phyloP scores from a whole-genome alignment of 2,113 vertebrate species.

The Oxyura jamaicensis region DNA sequence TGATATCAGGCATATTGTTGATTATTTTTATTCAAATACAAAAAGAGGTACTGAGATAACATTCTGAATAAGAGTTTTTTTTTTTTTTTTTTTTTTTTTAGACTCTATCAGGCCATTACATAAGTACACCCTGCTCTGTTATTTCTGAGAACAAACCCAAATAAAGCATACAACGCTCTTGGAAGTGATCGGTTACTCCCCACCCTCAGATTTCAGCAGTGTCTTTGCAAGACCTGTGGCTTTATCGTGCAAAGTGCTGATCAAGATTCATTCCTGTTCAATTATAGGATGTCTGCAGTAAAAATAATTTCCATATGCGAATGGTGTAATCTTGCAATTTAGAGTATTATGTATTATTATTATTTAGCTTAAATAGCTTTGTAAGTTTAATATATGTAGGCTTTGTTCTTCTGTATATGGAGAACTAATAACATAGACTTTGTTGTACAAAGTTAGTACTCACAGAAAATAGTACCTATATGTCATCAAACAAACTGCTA shows the following conservation, averaged over 20 bases:
- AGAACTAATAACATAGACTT: neutral
- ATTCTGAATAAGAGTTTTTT: neutral
- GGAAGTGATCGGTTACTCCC: neutral
- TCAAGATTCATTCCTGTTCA: neutral
- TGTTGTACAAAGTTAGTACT: neutral
- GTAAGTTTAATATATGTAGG: neutral
- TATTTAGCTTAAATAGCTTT: neutral
- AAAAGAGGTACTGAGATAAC: neutral
- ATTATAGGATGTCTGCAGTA: neutral
- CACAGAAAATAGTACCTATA: neutral
- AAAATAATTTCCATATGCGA: neutral
- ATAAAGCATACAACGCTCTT: neutral
- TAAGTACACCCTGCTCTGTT: no score
- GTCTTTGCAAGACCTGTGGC: neutral
- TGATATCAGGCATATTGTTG: accelerated
- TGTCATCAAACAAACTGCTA: neutral
- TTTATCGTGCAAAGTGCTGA: neutral
- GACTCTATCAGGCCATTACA: neutral
- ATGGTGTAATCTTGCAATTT: neutral
- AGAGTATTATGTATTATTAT: neutral
- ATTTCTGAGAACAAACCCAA: neutral
- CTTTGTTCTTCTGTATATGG: neutral
- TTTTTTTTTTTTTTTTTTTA: neutral
- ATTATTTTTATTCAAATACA: neutral
- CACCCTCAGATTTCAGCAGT: neutral